Conservation (phyloP, 64 coral and sea anemone species). For the Astreopora myriophthalma region DNA sequence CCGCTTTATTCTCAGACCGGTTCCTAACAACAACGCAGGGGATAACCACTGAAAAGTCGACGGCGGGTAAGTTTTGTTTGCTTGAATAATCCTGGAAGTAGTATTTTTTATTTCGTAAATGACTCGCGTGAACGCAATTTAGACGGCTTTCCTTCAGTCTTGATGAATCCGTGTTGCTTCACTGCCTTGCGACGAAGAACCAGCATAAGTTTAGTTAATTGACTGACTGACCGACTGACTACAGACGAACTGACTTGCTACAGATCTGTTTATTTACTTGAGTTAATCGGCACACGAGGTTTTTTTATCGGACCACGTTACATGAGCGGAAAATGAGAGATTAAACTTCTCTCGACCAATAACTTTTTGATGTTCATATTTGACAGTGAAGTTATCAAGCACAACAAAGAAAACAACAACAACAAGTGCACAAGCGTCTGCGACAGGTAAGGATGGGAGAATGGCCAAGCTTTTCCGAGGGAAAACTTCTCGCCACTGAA, state of each 20-base stretch:
- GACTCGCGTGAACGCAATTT: too few relatives aligned
- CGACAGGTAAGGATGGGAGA: neutral
- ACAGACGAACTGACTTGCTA: too few relatives aligned
- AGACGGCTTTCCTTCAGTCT: too few relatives aligned
- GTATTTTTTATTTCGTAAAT: neutral
- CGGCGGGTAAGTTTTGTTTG: neutral
- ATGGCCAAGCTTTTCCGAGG: neutral
- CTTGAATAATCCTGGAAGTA: neutral
- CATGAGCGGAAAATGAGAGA: too few relatives aligned
- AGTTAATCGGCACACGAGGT: too few relatives aligned
- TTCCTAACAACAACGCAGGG: neutral
- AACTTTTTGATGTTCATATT: neutral
- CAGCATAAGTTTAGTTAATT: too few relatives aligned
- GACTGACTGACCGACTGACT: too few relatives aligned
- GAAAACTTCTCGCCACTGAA: neutral
- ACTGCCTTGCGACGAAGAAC: too few relatives aligned
- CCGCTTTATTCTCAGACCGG: neutral
- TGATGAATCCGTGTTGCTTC: too few relatives aligned
- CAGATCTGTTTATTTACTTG: too few relatives aligned
- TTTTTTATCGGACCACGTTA: too few relatives aligned
- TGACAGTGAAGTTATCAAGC: neutral
- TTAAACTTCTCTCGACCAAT: too few relatives aligned
- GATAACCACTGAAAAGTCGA: neutral
- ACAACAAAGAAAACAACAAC: neutral
- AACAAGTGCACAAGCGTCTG: neutral